A percentile compares a stretch with the other conserved stretches of the same genome.
Conservation (phyloP, 2,113 vertebrate genomes). For the Poecilia latipinna region DNA sequence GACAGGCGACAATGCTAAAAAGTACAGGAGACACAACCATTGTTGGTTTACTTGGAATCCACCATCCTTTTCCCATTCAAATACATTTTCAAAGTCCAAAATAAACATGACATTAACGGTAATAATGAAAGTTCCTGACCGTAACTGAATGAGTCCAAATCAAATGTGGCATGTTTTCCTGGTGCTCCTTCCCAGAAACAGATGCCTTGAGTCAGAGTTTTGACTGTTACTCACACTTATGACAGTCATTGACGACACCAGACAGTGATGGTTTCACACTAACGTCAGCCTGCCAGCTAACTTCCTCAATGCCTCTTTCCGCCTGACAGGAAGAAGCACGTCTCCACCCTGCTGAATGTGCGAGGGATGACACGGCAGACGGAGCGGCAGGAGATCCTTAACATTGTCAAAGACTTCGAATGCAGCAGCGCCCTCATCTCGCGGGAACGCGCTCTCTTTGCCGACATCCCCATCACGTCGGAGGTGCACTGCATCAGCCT, state of each 20-base stretch:
- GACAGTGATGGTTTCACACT: slow-evolving; percentile 21
- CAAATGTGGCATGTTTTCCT: neutral
- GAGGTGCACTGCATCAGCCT: slow-evolving; percentile 84
- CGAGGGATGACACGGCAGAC: slow-evolving; percentile 83
- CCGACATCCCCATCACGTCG: slow-evolving; percentile 82
- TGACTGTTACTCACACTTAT: slow-evolving; percentile 19
- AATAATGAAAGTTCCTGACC: neutral
- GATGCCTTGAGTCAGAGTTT: slow-evolving; percentile 38
- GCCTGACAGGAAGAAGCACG: slow-evolving; percentile 83
- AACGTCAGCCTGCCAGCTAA: slow-evolving; percentile 18
- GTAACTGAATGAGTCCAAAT: neutral
- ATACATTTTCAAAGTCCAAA: neutral
- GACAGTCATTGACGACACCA: slow-evolving; percentile 20
- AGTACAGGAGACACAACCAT: neutral
- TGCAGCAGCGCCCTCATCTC: slow-evolving; percentile 51
- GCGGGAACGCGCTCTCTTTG: slow-evolving; percentile 82
- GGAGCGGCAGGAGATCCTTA: slow-evolving; percentile 87
- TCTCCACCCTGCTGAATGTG: slow-evolving; percentile 86
- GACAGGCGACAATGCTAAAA: neutral
- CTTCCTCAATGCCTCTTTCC: slow-evolving; percentile 37
- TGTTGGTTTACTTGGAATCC: neutral
- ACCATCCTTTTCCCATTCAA: too few species aligned
- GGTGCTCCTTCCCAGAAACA: slow-evolving; percentile 34
- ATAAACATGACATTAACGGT: neutral
- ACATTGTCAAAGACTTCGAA: slow-evolving; percentile 85